These are phyloP conservation scores for Hemicentrotus pulcherrimus DNA, from an alignment of 35 echinoderm and acorn worm species.

Conservation along the genomic window DNA sequence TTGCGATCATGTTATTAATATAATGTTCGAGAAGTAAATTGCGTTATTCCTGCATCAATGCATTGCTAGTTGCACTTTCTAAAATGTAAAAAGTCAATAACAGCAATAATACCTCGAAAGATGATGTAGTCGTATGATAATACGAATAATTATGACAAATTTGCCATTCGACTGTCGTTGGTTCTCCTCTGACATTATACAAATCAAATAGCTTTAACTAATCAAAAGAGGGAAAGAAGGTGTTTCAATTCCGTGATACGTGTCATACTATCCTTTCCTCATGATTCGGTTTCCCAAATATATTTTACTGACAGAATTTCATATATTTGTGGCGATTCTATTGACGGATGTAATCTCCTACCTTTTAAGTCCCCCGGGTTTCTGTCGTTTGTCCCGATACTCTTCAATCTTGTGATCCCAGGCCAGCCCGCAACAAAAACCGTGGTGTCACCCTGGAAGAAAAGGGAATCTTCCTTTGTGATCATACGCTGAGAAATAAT, in stretches of 20 bases:
- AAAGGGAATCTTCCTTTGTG: background rate
- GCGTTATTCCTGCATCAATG: too few species aligned
- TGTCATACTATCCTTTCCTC: background rate
- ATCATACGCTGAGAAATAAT: background rate
- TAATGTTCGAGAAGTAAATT: too few species aligned
- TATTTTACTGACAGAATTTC: background rate
- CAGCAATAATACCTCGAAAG: too few species aligned
- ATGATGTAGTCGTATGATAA: too few species aligned
- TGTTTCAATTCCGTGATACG: background rate
- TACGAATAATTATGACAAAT: too few species aligned
- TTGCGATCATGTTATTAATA: too few species aligned
- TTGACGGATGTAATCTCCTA: background rate
- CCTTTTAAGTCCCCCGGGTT: background rate
- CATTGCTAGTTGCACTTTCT: too few species aligned
- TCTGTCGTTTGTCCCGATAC: background rate
- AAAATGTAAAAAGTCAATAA: too few species aligned
- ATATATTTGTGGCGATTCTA: background rate
- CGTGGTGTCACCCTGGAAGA: background rate
- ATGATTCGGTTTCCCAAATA: background rate
- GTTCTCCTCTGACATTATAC: too few species aligned
- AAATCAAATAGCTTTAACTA: too few species aligned
- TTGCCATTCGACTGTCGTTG: too few species aligned
- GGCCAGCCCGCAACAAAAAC: background rate
- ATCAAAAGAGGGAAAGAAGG: background rate
- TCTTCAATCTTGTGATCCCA: conserved; percentile 3